These are phyloP conservation scores for Drosophila koepferae DNA, from an alignment of 2,888 invertebrate species.

Conservation along the genomic window DNA sequence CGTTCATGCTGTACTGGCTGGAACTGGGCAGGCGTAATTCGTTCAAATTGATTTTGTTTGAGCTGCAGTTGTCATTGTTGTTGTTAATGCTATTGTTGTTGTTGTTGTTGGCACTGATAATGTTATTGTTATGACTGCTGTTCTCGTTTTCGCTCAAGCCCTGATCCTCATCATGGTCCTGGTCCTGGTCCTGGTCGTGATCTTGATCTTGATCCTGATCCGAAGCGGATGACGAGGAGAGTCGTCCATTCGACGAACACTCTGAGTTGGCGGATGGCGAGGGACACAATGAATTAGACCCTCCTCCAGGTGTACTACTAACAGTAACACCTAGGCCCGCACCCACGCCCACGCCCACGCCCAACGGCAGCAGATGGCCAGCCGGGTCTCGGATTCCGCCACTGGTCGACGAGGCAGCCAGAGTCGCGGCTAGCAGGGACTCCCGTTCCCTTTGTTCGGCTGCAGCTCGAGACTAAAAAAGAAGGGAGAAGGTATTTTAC, in stretches of 20 bases:
- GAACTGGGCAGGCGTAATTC: slow-evolving; percentile 86
- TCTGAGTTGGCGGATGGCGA: slow-evolving; percentile 95
- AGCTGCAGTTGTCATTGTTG: slow-evolving; percentile 87
- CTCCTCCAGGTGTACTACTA: slow-evolving; percentile 62
- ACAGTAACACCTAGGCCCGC: neutral
- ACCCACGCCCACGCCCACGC: slow-evolving; percentile 8
- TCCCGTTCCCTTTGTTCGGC: slow-evolving; percentile 95
- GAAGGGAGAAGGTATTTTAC: too few species aligned
- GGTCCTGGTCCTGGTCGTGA: neutral
- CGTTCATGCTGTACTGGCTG: slow-evolving; percentile 88
- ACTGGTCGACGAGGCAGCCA: slow-evolving; percentile 84
- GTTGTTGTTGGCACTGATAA: slow-evolving; percentile 84
- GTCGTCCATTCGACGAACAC: slow-evolving; percentile 92
- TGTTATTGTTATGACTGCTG: slow-evolving; percentile 86
- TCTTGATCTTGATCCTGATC: slow-evolving; percentile 88
- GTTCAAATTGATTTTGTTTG: slow-evolving; percentile 86
- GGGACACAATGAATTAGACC: slow-evolving; percentile 90
- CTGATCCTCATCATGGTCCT: slow-evolving; percentile 63
- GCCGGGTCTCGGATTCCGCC: slow-evolving; percentile 54
- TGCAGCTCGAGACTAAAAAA: slow-evolving; percentile 87
- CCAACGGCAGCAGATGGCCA: slow-evolving; percentile 53
- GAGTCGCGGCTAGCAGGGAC: slow-evolving; percentile 89
- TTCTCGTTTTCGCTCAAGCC: slow-evolving; percentile 87
- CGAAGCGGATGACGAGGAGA: slow-evolving; percentile 92
- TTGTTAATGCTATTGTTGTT: slow-evolving; percentile 85